phyloP scores from a whole-genome alignment of 2,888 invertebrate species.

The Drosophila pegasa region DNA sequence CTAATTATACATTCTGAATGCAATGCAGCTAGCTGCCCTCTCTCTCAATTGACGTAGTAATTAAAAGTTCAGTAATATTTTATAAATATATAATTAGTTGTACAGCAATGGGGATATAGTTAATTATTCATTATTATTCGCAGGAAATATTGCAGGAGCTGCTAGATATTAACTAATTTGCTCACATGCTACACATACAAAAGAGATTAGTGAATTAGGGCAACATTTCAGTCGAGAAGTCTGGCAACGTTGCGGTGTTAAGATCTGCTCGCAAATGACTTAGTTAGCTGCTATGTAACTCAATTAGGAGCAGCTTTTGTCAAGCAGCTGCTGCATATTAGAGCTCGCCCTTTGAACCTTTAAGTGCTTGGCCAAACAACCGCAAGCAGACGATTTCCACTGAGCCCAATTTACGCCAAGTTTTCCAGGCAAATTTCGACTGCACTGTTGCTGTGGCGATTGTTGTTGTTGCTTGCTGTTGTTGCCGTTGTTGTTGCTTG shows the following conservation, averaged over 20 bases:
- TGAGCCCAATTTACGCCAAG: slow-evolving; percentile 41
- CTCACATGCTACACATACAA: neutral
- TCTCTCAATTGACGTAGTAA: too few relatives aligned
- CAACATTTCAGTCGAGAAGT: slow-evolving; percentile 3
- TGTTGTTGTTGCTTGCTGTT: slow-evolving; percentile 12
- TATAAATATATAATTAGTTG: neutral
- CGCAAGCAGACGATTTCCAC: slow-evolving; percentile 50
- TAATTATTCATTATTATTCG: neutral
- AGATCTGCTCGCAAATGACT: neutral
- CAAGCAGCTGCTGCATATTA: slow-evolving; percentile 20
- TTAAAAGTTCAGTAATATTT: neutral
- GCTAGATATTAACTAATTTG: neutral
- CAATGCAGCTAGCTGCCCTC: too few relatives aligned
- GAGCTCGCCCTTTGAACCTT: slow-evolving; percentile 3
- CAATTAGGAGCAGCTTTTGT: slow-evolving; percentile 13
- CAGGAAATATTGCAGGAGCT: neutral
- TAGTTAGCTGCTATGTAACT: slow-evolving; percentile 25
- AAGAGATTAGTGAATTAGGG: neutral
- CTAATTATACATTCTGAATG: neutral
- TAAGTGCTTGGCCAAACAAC: slow-evolving; percentile 27
- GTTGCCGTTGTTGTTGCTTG: slow-evolving; percentile 34
- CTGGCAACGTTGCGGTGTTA: slow-evolving; percentile 10
- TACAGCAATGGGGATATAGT: neutral
- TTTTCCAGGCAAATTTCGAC: slow-evolving; percentile 48
- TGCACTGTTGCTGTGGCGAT: slow-evolving; percentile 39